Evolutionary conservation across 1,140 invertebrate genomes (phyloP).

Genomic region (Achroia grisella): DNA sequence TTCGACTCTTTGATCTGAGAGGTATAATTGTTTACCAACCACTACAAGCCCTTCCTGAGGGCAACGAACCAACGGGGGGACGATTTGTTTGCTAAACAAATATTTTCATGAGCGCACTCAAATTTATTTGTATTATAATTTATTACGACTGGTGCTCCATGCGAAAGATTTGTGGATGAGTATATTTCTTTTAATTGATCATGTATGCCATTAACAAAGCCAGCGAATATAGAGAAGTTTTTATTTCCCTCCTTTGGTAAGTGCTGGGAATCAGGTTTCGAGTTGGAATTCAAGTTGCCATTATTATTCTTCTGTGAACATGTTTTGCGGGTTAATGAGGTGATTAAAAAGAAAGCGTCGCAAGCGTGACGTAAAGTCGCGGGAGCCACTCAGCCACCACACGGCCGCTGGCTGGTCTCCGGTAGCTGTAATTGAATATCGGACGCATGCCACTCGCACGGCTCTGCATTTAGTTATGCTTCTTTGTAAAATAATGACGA

Average conservation of each 20-base stretch:
- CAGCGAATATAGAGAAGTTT: not conserved
- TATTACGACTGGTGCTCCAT: slow-evolving; percentile 26
- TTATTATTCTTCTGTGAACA: slow-evolving; percentile 47
- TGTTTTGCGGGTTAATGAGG: slow-evolving; percentile 55
- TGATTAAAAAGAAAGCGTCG: slow-evolving; percentile 46
- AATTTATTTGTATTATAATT: slow-evolving; percentile 53
- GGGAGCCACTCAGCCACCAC: slow-evolving; percentile 1
- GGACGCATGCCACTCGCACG: slow-evolving; percentile 35
- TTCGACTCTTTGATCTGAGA: slow-evolving; percentile 48
- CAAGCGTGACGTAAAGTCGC: not conserved
- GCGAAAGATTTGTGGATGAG: not conserved
- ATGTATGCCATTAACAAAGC: not conserved
- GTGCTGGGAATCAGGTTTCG: slow-evolving; percentile 40
- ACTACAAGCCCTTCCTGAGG: slow-evolving; percentile 31
- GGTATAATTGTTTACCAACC: slow-evolving; percentile 32
- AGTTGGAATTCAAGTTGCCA: slow-evolving; percentile 22
- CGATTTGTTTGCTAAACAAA: slow-evolving; percentile 47
- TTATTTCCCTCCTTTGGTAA: slow-evolving; percentile 14
- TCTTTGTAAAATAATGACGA: slow-evolving; percentile 5
- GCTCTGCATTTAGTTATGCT: slow-evolving; percentile 50
- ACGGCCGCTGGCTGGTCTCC: not conserved
- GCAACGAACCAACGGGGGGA: slow-evolving; percentile 22
- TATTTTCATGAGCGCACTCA: slow-evolving; percentile 50
- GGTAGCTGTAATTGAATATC: slow-evolving; percentile 57
- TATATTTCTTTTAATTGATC: too few species aligned